Conservation (phyloP, 2,888 invertebrate species). For the Apodemia duryi region DNA sequence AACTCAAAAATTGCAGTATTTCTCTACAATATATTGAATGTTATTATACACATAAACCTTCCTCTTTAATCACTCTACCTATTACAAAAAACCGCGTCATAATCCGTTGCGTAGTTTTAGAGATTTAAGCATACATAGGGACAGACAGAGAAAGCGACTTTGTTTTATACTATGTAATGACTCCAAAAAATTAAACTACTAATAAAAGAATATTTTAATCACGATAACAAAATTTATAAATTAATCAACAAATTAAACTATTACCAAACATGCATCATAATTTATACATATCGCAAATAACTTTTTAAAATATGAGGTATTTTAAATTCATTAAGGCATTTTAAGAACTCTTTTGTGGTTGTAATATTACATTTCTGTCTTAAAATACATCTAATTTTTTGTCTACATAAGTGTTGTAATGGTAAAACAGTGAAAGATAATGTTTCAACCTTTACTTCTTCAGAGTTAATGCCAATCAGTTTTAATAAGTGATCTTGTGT, state of each 20-base stretch:
- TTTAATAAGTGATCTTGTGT: constrained; percentile 46
- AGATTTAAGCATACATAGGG: no score
- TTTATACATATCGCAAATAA: constrained; percentile 48
- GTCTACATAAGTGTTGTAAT: constrained; percentile 56
- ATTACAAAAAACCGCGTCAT: no score
- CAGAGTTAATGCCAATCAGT: constrained; percentile 44
- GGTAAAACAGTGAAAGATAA: constrained; percentile 44
- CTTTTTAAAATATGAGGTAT: constrained; percentile 48
- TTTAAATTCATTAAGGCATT: constrained; percentile 43
- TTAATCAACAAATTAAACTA: constrained; percentile 9
- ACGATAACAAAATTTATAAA: background rate
- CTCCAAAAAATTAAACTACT: no score
- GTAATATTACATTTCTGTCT: constrained; percentile 31
- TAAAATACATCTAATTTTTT: constrained; percentile 47
- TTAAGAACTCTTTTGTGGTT: constrained; percentile 47
- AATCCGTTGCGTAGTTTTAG: no score
- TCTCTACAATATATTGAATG: no score
- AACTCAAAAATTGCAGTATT: no score
- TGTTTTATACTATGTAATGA: no score
- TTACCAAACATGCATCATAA: constrained; percentile 17
- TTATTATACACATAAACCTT: no score
- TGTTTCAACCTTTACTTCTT: constrained; percentile 36
- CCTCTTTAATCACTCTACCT: no score
- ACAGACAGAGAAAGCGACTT: no score
- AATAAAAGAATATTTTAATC: no score